These are phyloP conservation scores for Clivina fossor DNA, from an alignment of 2,888 invertebrate genomes.

Conservation along the genomic window DNA sequence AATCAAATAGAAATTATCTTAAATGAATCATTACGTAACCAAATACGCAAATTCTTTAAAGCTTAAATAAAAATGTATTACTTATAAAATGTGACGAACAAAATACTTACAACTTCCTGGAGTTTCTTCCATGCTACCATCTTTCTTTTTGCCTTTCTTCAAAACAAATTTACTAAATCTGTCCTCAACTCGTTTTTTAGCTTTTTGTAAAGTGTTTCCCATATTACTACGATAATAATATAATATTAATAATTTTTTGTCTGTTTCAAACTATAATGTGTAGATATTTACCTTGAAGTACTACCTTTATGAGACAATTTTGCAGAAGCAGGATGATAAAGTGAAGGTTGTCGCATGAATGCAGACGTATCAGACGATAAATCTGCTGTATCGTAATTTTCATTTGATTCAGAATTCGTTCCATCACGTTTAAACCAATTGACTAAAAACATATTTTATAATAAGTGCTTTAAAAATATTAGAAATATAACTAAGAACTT, in stretches of 20 bases:
- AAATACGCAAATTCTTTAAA: too few relatives aligned
- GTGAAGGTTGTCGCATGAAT: slow-evolving; percentile 53
- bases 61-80: background rate
- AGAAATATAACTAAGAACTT: slow-evolving; percentile 37
- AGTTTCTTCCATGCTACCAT: slow-evolving; percentile 84
- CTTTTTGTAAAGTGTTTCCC: slow-evolving; percentile 72
- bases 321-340: slow-evolving; percentile 51
- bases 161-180: slow-evolving; percentile 82
- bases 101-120: slow-evolving; percentile 68
- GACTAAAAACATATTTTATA: slow-evolving; percentile 48
- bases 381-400: slow-evolving; percentile 58
- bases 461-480: slow-evolving; percentile 2
- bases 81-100: background rate
- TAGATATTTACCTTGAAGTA: slow-evolving; percentile 43
- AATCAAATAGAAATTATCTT: slow-evolving; percentile 15
- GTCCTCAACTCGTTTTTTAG: slow-evolving; percentile 86
- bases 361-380: slow-evolving; percentile 58
- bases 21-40: background rate
- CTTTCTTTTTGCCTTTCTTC: slow-evolving; percentile 85
- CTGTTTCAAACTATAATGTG: too few relatives aligned
- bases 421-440: slow-evolving; percentile 63
- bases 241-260: slow-evolving; percentile 7
- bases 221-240: slow-evolving; percentile 54
- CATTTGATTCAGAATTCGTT: slow-evolving; percentile 53
- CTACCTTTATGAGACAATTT: slow-evolving; percentile 44